phyloP scores from a whole-genome alignment of 2,113 vertebrate genomes.

The Alosa alosa region DNA sequence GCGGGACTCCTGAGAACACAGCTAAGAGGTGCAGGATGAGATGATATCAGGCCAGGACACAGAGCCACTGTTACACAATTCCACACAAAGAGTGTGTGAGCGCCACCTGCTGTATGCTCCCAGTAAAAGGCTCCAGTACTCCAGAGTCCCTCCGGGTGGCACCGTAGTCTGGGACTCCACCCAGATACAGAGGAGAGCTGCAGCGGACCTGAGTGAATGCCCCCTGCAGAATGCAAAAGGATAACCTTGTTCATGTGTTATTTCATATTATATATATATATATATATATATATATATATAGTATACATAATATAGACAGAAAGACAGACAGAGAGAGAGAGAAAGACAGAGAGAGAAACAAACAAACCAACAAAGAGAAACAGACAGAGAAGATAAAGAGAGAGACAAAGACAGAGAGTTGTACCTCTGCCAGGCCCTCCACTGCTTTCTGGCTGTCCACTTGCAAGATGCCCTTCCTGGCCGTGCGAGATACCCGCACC shows the following conservation, averaged over 20 bases:
- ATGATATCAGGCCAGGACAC: background rate
- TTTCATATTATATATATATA: too few relatives aligned
- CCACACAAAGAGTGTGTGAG: background rate
- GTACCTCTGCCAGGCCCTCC: slow-evolving; percentile 77
- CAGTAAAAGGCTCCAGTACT: slow-evolving; percentile 70
- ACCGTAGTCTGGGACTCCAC: slow-evolving; percentile 75
- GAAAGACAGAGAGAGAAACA: background rate
- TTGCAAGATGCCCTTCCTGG: slow-evolving; percentile 75
- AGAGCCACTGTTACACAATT: background rate
- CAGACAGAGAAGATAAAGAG: background rate
- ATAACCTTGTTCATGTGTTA: background rate
- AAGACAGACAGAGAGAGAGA: background rate
- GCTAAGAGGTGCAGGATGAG: background rate
- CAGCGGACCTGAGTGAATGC: slow-evolving; percentile 85
- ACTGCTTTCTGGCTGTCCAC: slow-evolving; percentile 75
- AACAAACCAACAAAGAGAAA: background rate
- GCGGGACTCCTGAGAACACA: too few relatives aligned
- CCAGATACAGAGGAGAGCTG: slow-evolving; percentile 76
- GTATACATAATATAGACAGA: background rate
- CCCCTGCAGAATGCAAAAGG: slow-evolving; percentile 59
- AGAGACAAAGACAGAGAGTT: background rate
- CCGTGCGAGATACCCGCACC: slow-evolving; percentile 75
- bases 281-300: background rate
- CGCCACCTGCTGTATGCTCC: slow-evolving; percentile 57
- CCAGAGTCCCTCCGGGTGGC: slow-evolving; percentile 75